Percentiles rank a stretch among this genome's conserved stretches.
phyloP scores from a whole-genome alignment of 2,113 vertebrate genomes.

The Gobius niger region DNA sequence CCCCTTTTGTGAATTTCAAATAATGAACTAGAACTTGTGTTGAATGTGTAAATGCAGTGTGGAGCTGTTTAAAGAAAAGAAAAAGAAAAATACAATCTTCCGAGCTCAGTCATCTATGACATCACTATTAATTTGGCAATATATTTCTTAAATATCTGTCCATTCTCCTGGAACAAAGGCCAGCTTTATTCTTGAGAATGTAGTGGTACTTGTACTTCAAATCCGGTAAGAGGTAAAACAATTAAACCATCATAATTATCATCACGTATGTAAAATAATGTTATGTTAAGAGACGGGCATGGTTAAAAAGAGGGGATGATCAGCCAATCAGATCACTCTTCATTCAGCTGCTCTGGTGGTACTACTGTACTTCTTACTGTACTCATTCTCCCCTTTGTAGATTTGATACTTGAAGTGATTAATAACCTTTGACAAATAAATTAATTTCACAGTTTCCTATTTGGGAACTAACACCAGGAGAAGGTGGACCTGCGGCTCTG shows the following conservation, averaged over 20 bases:
- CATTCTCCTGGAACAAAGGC: conserved; percentile 37
- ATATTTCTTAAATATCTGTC: conserved; percentile 33
- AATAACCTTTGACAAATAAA: too few species aligned
- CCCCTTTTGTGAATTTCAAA: conserved; percentile 30
- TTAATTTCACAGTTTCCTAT: too few species aligned
- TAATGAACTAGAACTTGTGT: conserved; percentile 31
- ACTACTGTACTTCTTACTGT: neutral
- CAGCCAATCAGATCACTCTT: neutral
- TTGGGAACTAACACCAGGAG: too few species aligned
- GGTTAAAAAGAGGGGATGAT: neutral
- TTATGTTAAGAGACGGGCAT: neutral
- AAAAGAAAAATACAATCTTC: neutral
- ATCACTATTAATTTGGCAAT: conserved; percentile 61
- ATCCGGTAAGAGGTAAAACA: conserved; percentile 1
- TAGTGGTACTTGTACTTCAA: conserved; percentile 20
- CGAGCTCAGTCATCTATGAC: conserved; percentile 1
- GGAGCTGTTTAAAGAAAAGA: neutral
- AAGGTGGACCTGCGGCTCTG: too few species aligned
- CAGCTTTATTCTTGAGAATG: conserved; percentile 44
- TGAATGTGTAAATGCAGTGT: conserved; percentile 5
- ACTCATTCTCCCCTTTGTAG: neutral
- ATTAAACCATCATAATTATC: neutral
- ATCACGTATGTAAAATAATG: too few species aligned
- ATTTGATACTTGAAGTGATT: neutral
- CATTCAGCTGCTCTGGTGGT: neutral